Evolutionary conservation across 1,140 invertebrate genomes (phyloP).

Genomic region (Cecropterus lyciades): DNA sequence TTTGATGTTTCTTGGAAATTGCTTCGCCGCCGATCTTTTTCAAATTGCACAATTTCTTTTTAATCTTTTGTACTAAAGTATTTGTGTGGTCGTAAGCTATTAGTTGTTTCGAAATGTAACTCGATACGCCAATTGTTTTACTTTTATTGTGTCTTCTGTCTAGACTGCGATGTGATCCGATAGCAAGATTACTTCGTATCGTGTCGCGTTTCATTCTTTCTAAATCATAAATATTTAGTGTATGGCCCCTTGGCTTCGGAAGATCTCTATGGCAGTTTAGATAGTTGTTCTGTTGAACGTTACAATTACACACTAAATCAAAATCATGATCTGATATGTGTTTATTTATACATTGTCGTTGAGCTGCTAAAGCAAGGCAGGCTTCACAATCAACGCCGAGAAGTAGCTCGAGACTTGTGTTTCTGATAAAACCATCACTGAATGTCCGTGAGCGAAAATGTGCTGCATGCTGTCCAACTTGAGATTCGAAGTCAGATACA

Average conservation of each 20-base stretch:
- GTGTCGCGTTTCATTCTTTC: slow-evolving; percentile 74
- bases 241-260: slow-evolving; percentile 65
- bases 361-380: slow-evolving; percentile 71
- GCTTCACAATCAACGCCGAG: slow-evolving; percentile 81
- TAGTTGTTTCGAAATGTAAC: slow-evolving; percentile 79
- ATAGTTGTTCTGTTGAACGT: slow-evolving; percentile 74
- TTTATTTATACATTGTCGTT: slow-evolving; percentile 66
- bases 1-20: slow-evolving; percentile 76
- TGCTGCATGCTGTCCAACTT: slow-evolving; percentile 52
- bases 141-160: slow-evolving; percentile 80
- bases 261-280: slow-evolving; percentile 64
- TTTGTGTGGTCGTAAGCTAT: slow-evolving; percentile 78
- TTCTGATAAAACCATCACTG: slow-evolving; percentile 80
- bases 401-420: slow-evolving; percentile 80
- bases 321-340: slow-evolving; percentile 71
- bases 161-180: slow-evolving; percentile 76
- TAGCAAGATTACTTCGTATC: slow-evolving; percentile 56
- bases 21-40: slow-evolving; percentile 79
- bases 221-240: slow-evolving; percentile 73
- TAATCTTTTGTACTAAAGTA: slow-evolving; percentile 81
- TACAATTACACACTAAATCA: slow-evolving; percentile 80
- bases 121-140: slow-evolving; percentile 76
- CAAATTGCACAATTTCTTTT: slow-evolving; percentile 80
- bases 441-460: slow-evolving; percentile 79
- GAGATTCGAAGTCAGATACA: slow-evolving; percentile 59